Conservation (phyloP, 2,113 vertebrate genomes). For the Harpagus bidentatus region DNA sequence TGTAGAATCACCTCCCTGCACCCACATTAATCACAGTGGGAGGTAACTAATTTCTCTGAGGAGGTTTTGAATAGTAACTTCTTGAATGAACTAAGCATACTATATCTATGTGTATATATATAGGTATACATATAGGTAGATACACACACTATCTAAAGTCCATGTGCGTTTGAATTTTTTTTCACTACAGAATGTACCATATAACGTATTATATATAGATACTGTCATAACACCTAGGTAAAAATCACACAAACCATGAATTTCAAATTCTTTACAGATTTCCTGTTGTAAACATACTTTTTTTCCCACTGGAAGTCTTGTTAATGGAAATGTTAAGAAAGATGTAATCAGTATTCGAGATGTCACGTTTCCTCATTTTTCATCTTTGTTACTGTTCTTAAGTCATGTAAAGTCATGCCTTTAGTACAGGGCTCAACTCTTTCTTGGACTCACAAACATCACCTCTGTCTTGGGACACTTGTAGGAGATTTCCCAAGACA, state of each 20-base stretch:
- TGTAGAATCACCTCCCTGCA: background rate
- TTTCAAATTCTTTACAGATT: background rate
- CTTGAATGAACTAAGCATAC: background rate
- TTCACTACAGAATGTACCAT: background rate
- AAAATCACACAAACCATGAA: background rate
- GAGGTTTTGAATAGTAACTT: background rate
- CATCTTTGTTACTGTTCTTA: background rate
- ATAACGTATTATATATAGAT: background rate
- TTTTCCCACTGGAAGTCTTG: background rate
- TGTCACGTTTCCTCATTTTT: background rate
- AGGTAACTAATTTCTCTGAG: background rate
- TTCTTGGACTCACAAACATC: background rate
- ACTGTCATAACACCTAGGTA: background rate
- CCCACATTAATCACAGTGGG: background rate
- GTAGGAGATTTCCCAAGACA: background rate
- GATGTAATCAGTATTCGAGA: background rate
- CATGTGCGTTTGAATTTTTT: background rate
- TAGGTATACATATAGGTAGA: background rate
- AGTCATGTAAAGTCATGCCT: background rate
- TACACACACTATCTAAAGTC: background rate
- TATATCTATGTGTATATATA: rapidly evolving
- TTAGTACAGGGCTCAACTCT: background rate
- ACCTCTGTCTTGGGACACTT: background rate
- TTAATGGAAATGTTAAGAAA: background rate
- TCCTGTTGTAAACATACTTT: background rate